A percentile compares a stretch with the other conserved stretches of the same genome.
phyloP scores from a whole-genome alignment of 2,797 vertebrate genomes.

The Pseudopleuronectes americanus region DNA sequence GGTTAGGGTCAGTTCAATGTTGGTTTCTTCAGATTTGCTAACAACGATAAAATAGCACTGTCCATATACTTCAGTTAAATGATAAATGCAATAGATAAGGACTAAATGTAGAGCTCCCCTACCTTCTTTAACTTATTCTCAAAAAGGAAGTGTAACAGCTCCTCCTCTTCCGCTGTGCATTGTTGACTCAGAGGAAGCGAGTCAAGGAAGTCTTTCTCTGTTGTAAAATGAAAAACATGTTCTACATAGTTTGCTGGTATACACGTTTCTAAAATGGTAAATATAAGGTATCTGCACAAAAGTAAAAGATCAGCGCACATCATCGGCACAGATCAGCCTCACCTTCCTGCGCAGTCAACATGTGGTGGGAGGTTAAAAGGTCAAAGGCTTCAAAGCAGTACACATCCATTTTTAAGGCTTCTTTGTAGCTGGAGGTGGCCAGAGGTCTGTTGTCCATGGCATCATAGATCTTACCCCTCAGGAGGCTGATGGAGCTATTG shows the following conservation, averaged over 20 bases:
- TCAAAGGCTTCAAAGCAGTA: slow-evolving; percentile 99
- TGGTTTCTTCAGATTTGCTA: background rate
- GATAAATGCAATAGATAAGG: background rate
- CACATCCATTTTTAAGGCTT: slow-evolving; percentile 97
- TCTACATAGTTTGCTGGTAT: background rate
- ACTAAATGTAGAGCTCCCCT: slow-evolving; percentile 22
- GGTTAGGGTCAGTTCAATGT: background rate
- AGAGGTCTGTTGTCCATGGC: slow-evolving; percentile 95
- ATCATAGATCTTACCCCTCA: slow-evolving; percentile 98
- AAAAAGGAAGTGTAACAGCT: slow-evolving; percentile 95
- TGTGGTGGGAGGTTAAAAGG: slow-evolving; percentile 97
- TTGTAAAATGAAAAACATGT: slow-evolving; percentile 6
- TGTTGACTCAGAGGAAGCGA: slow-evolving; percentile 89
- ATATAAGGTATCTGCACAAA: background rate
- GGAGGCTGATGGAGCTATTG: slow-evolving; percentile 96
- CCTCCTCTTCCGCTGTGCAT: slow-evolving; percentile 93
- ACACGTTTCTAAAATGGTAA: background rate
- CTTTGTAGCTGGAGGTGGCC: slow-evolving; percentile 98
- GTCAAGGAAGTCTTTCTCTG: slow-evolving; percentile 86
- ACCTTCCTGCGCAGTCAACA: slow-evolving; percentile 99
- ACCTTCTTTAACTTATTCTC: slow-evolving; percentile 99
- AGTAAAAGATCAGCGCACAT: background rate
- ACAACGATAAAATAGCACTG: background rate
- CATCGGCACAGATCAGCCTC: slow-evolving; percentile 20
- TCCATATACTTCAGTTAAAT: too few relatives aligned